Evolutionary conservation across 2,797 vertebrate species (phyloP).

Genomic region (Picus viridis): DNA sequence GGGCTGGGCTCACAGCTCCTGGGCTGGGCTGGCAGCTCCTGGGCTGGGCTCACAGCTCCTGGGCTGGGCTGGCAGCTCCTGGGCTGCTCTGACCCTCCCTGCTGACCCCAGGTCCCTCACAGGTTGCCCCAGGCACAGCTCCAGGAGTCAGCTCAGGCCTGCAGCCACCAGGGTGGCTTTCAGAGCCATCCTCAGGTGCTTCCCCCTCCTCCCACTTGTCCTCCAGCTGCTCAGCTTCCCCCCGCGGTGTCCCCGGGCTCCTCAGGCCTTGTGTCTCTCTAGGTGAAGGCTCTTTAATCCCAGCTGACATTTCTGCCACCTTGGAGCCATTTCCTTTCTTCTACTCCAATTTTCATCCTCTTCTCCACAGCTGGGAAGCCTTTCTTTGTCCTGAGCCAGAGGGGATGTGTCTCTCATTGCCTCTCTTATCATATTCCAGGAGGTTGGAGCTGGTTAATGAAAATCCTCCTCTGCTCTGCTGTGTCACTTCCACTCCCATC

Average conservation of each 20-base stretch:
- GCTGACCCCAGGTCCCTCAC: rapidly evolving
- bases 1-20: too few species aligned
- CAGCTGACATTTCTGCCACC: constrained; percentile 16
- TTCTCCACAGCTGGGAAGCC: background rate
- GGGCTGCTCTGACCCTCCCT: background rate
- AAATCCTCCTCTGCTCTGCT: background rate
- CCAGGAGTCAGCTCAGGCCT: background rate
- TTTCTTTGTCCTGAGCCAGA: constrained; percentile 40
- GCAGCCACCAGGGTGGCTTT: background rate
- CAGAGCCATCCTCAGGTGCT: background rate
- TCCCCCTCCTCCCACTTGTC: background rate
- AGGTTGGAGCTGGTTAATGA: constrained; percentile 18
- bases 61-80: background rate
- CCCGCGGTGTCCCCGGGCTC: background rate
- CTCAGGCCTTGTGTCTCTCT: background rate
- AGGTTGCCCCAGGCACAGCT: background rate
- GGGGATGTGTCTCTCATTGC: constrained; percentile 9
- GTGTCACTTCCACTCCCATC: background rate
- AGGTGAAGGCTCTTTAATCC: constrained; percentile 43
- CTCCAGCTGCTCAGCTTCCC: background rate
- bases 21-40: too few species aligned
- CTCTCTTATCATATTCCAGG: constrained; percentile 24
- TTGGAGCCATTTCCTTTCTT: constrained; percentile 24
- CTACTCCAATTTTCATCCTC: background rate
- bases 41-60: too few species aligned